Base-by-base conservation (phyloP, 2,113 vertebrate species). In the Alexandromys fortis region DNA sequence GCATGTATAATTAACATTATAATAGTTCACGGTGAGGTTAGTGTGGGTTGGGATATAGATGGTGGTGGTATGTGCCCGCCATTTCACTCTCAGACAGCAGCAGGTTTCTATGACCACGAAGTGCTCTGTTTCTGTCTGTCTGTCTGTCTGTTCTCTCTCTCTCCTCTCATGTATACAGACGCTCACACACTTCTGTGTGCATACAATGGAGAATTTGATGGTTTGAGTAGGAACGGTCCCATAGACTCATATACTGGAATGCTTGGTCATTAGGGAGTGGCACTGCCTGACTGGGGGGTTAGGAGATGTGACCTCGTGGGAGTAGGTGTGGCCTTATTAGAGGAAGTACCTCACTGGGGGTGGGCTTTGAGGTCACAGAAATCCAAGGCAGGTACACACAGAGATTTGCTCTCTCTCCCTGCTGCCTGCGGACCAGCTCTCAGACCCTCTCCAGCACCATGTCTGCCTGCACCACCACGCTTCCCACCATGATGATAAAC, bases 21-120 rank as follows among this genome's bases (percentile, higher is more conserved):
- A 8, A 7, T 3, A 2, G 21, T 70, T 70, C 68, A 12, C n/a
- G 28, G 7, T 28, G 55, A 19, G 1, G 13, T 45, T 21, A 52
- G 14, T 30, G 19, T 42, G 30, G 17, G 19, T 0, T 9, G 67
- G 7, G 63, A 72, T 28, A 45, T 58, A 14, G 1, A 38, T 10
- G 22, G 47, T 10, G 22, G 47, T 13, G 38, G 10, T 0, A 4
- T 47, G 63, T 30, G 2, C 6, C 22, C 7, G 22, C 30, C 22
- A 61, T 26, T 1, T 0, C 1, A 21, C 13, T 26, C 0, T 26
- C 14, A 63, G 4, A 72, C 38, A 30, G 16, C 16, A 2, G 16
- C 24, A 4, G 19, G 21, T 38, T 49, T 77, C 63, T 72, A 49
- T 35, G 17, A 52, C 22, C 45, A n/a, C 6, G 22, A 55, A 55